Evolutionary conservation across 2,113 vertebrate species (phyloP), one percentile per base, ranked within the genome.

Genomic region (Caranx melampygus): DNA sequence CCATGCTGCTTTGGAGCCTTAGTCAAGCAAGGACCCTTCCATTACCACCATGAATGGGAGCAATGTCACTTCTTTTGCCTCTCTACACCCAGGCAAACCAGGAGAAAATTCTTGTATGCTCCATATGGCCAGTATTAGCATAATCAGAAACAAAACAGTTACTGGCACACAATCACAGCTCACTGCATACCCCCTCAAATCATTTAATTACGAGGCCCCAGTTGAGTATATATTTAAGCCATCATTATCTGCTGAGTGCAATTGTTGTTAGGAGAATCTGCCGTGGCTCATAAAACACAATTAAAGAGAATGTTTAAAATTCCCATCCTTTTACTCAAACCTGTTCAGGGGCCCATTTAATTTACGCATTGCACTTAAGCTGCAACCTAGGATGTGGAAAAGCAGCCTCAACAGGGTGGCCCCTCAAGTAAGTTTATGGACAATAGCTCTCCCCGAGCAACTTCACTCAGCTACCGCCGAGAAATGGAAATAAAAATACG

Each of bases 121-220:
- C 80, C 82, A 72, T 88, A 88, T 84, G 88, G 74, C 51, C 81
- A 51, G 79, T 79, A 89, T 93, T 87, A 89, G 78, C 88, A 90
- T 91, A 88, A 88, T 87, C 86, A 87, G 80, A 93, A 93, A 90
- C 86, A 92, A 93, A 93, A 89, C 86, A 85, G 85, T 89, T 79
- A 83, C 88, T 92, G 92, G 93, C 88, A 81, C 69, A 86, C 73
- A 90, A 94, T 91, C 89, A 92, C 90, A 93, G 89, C 90, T 91
- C 87, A 14, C 86, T 82, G 89, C 86, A 73, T 83, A 81, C 57
- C 82, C 88, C 88, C 88, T 91, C 85, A 88, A 92, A 94, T 93
- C 86, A 91, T 92, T 93, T 92, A 83, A 94, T 94, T 94, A 93
- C 82, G 62, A 84, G 85, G 86, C 81, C 90, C 86, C 81, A 84